Conservation (phyloP, 23 tunicate species). For the Styela plicata region DNA sequence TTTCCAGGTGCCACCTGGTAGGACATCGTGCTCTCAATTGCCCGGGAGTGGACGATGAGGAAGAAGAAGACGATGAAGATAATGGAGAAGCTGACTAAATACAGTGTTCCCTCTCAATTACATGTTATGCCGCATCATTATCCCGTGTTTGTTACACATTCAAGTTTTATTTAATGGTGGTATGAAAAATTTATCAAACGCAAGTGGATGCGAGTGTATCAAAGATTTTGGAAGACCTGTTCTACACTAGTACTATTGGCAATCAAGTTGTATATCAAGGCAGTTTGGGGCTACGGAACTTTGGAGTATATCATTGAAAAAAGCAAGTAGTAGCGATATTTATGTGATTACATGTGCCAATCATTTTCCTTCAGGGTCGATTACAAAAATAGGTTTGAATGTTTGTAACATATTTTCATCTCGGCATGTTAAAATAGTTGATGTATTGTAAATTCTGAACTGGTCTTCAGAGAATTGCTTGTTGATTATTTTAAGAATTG, state of each 20-base stretch:
- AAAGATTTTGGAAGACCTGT: slow-evolving; percentile 19
- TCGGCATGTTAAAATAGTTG: too few relatives aligned
- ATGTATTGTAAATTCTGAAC: too few relatives aligned
- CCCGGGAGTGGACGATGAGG: slow-evolving; percentile 25
- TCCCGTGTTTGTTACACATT: neutral
- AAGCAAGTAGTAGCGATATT: slow-evolving; percentile 11
- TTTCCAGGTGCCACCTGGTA: slow-evolving; percentile 62
- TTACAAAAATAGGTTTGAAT: too few relatives aligned
- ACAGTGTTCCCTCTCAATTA: neutral
- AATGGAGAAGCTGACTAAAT: slow-evolving; percentile 13
- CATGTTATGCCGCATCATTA: neutral
- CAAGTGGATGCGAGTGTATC: neutral
- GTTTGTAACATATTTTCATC: too few relatives aligned
- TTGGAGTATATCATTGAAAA: slow-evolving; percentile 6
- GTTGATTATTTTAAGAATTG: too few relatives aligned
- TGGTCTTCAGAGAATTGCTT: too few relatives aligned
- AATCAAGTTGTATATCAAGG: slow-evolving; percentile 14
- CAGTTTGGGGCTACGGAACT: slow-evolving; percentile 15
- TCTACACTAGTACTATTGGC: slow-evolving; percentile 1
- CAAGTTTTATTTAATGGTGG: neutral
- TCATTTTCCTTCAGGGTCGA: neutral
- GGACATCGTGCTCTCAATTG: slow-evolving; percentile 92
- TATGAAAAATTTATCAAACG: neutral
- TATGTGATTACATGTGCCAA: neutral
- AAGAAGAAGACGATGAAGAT: slow-evolving; percentile 28